These are phyloP conservation scores for Patella depressa DNA, from an alignment of 2,888 invertebrate species.

Conservation along the genomic window DNA sequence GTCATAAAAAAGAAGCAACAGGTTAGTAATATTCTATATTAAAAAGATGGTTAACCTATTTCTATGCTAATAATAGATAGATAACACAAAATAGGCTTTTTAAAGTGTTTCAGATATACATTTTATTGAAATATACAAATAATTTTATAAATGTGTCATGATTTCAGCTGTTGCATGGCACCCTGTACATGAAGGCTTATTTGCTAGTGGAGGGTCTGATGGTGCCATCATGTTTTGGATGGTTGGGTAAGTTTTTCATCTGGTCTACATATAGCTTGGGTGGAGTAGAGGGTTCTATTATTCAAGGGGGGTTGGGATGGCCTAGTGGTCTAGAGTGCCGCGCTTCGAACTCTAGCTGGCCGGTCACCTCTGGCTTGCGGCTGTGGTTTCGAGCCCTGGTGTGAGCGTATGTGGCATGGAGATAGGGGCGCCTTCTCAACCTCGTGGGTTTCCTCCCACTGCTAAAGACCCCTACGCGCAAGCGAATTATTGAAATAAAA, in stretches of 20 bases:
- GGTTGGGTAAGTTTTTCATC: conserved; percentile 82
- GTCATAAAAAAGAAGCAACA: conserved; percentile 97
- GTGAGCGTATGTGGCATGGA: too few species aligned
- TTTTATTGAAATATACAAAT: too few species aligned
- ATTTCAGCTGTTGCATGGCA: conserved; percentile 87
- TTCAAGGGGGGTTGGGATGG: too few species aligned
- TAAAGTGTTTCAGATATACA: background rate
- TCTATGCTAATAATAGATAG: too few species aligned
- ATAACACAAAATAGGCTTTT: background rate
- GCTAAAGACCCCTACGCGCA: too few species aligned
- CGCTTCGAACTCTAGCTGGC: too few species aligned
- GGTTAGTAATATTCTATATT: conserved; percentile 59
- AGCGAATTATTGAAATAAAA: too few species aligned
- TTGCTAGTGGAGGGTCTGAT: conserved; percentile 98
- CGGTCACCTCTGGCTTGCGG: too few species aligned
- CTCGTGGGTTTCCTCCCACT: too few species aligned
- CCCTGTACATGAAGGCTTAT: conserved; percentile 96
- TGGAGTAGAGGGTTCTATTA: background rate
- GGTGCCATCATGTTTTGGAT: conserved; percentile 99
- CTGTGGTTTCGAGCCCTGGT: too few species aligned
- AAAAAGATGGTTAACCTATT: background rate
- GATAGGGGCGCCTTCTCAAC: too few species aligned
- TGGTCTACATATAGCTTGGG: background rate
- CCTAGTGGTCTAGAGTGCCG: too few species aligned
- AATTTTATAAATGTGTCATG: background rate